These are phyloP conservation scores for Dioctria rufipes DNA, from an alignment of 2,888 invertebrate genomes.

Conservation along the genomic window DNA sequence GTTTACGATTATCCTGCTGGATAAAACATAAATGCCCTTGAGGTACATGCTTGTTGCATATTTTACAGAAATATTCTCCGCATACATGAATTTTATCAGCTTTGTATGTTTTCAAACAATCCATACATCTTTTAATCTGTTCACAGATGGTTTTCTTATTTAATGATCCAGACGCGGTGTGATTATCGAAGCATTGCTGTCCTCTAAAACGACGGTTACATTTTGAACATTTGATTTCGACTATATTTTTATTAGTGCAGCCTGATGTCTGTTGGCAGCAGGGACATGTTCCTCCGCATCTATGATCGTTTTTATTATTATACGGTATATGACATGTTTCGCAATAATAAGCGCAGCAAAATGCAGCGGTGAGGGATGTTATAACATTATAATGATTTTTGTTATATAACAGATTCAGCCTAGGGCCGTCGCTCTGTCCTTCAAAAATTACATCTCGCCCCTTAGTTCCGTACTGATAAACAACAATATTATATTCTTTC, in stretches of 20 bases:
- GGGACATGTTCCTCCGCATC: conserved; percentile 32
- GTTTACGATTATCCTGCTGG: conserved; percentile 20
- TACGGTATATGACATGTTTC: conserved; percentile 11
- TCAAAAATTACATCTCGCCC: conserved; percentile 32
- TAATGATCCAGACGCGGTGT: conserved; percentile 4
- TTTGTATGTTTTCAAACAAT: conserved; percentile 24
- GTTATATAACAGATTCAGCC: conserved; percentile 31
- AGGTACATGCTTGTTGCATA: conserved; percentile 18
- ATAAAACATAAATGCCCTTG: conserved; percentile 26
- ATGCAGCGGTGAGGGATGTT: conserved; percentile 3
- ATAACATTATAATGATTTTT: conserved; percentile 38
- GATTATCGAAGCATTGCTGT: conserved; percentile 21
- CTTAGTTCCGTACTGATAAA: conserved; percentile 21
- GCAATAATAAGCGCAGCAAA: conserved; percentile 38
- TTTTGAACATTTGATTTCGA: background rate
- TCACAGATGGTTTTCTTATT: conserved; percentile 12
- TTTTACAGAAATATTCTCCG: conserved; percentile 46
- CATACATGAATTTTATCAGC: background rate
- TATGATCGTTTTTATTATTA: conserved; percentile 29
- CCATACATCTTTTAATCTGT: conserved; percentile 1
- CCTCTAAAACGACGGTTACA: conserved; percentile 18
- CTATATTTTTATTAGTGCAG: background rate
- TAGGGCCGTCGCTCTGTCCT: conserved; percentile 24
- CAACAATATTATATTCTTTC: conserved; percentile 28
- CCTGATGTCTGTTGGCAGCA: conserved; percentile 29